Base-by-base conservation (phyloP, 2,113 vertebrate genomes). In the Mormyrus iriodes region DNA sequence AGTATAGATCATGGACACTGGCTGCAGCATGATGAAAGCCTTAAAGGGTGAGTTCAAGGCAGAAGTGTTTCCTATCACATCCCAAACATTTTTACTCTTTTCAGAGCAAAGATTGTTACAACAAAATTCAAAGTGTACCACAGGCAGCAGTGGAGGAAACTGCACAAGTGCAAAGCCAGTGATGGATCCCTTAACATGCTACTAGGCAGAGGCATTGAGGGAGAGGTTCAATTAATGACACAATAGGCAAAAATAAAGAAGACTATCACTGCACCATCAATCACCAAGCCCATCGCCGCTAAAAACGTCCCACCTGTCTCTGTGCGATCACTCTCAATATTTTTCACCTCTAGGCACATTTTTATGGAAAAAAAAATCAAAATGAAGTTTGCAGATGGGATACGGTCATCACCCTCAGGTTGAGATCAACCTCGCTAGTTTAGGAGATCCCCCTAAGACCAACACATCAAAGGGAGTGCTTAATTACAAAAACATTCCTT, bases 401-500 rank as follows among this genome's bases (percentile, higher is more conserved):
- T 48, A 84, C 82, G 21, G 7, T 48, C 82, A 48, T 24, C 82
- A 86, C n/a, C 84, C 48, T 31, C 24, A 52, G 49, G 48, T 52
- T 51, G 21, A 13, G 27, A 53, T 35, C 12, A 31, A 49, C 48
- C 49, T 52, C 5, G 39, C 49, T 12, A 48, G 21, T 13, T 52
- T 17, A 53, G 10, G 84, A 35, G 48, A 15, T 53, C 84, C n/a
- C 12, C 48, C n/a, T 5, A 27, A 52, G 19, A 49, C 48, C n/a
- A 0, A 82, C 90, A 79, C 91, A 46, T 49, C 87, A 1, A 87
- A 91, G 88, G 92, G 91, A 69, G 86, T 88, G 65, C 90, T 91
- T 94, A 93, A 94, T 86, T 86, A 93, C 73, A 15, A 92, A 88
- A 88, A 84, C 92, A 94, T 94, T 93, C 94, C 95, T 96, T 94